These are phyloP conservation scores for Microdon myrmicae DNA, from an alignment of 2,888 invertebrate genomes.

Conservation along the genomic window DNA sequence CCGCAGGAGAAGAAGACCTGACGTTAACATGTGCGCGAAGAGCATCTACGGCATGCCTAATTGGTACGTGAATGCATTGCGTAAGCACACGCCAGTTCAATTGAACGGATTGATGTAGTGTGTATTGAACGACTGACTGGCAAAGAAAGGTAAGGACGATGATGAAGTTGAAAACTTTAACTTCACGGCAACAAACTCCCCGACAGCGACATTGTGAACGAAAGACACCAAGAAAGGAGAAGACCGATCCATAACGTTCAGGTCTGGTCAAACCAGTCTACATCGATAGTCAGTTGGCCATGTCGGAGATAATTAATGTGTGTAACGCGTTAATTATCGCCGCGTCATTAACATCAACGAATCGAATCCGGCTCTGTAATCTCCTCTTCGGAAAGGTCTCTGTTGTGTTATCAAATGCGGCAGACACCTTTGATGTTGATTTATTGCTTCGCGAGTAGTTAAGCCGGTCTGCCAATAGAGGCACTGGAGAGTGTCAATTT, in stretches of 20 bases:
- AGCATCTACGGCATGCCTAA: constrained; percentile 45
- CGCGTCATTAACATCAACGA: constrained; percentile 29
- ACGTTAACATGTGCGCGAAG: constrained; percentile 35
- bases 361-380: constrained; percentile 34
- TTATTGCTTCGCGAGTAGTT: constrained; percentile 33
- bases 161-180: constrained; percentile 1
- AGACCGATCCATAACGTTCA: too few species aligned
- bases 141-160: constrained; percentile 30
- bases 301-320: constrained; percentile 25
- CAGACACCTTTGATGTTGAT: constrained; percentile 41
- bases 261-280: constrained; percentile 11
- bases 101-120: constrained; percentile 12
- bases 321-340: constrained; percentile 39
- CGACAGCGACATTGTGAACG: constrained; percentile 2
- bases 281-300: too few species aligned
- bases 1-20: constrained; percentile 3
- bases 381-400: constrained; percentile 13
- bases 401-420: constrained; percentile 24
- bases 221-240: too few species aligned
- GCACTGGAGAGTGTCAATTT: constrained; percentile 28
- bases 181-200: constrained; percentile 21
- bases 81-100: constrained; percentile 15
- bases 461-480: constrained; percentile 20
- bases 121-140: constrained; percentile 7
- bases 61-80: constrained; percentile 44